These are phyloP conservation scores for Theretra japonica DNA, from an alignment of 2,888 invertebrate species.

Conservation along the genomic window DNA sequence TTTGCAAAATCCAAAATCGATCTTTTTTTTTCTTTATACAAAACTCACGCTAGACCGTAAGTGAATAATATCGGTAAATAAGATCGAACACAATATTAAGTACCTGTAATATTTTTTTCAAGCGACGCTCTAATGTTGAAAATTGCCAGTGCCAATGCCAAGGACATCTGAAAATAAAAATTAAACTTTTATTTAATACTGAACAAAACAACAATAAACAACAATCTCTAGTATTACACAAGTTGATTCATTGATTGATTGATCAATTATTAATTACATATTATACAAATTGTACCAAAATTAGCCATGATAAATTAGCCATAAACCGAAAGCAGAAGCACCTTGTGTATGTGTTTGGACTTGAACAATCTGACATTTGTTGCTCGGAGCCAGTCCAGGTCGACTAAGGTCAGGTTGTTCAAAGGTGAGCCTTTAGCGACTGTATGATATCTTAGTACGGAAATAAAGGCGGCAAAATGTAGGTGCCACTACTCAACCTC, in stretches of 20 bases:
- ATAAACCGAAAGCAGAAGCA: too few relatives aligned
- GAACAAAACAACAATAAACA: not conserved
- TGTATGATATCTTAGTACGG: too few relatives aligned
- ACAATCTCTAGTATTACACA: not conserved
- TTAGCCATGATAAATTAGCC: too few relatives aligned
- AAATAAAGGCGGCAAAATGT: too few relatives aligned
- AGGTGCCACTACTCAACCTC: too few relatives aligned
- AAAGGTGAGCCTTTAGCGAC: too few relatives aligned
- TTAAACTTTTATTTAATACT: slow-evolving; percentile 6
- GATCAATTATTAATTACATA: too few relatives aligned
- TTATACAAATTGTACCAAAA: too few relatives aligned
- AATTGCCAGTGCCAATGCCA: slow-evolving; percentile 31
- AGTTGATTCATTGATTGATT: not conserved
- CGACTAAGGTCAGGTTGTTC: too few relatives aligned
- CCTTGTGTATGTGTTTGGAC: too few relatives aligned
- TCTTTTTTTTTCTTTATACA: not conserved
- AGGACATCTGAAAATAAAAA: slow-evolving; percentile 38
- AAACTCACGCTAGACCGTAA: not conserved
- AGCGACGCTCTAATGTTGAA: slow-evolving; percentile 28
- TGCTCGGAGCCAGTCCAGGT: too few relatives aligned
- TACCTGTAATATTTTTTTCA: slow-evolving; percentile 36
- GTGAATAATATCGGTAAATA: not conserved
- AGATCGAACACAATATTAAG: not conserved
- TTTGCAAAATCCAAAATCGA: not conserved
- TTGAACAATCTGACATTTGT: too few relatives aligned